These are phyloP conservation scores for Drosophila nebulosa DNA, from an alignment of 1,140 invertebrate species.

Conservation along the genomic window DNA sequence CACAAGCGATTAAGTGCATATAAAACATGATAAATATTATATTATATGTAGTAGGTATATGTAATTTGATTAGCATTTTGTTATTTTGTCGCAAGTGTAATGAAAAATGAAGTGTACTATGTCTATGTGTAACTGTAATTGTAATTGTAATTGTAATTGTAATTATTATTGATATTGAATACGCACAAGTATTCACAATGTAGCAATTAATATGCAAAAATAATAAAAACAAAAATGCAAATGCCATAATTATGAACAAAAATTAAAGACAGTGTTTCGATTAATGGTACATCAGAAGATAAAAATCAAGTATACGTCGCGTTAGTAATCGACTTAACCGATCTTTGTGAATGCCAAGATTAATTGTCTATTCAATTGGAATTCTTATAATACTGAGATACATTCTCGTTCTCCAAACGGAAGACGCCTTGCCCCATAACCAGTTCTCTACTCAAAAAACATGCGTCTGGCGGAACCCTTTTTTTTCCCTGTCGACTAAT, in stretches of 20 bases:
- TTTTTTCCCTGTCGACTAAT: slow-evolving; percentile 37
- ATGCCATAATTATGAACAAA: slow-evolving; percentile 75
- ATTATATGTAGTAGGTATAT: not conserved
- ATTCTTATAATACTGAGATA: too few species aligned
- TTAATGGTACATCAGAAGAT: too few species aligned
- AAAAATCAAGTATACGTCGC: too few species aligned
- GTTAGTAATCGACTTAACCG: too few species aligned
- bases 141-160: slow-evolving; percentile 32
- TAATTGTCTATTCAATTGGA: too few species aligned
- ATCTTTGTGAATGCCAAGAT: too few species aligned
- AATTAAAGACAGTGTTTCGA: slow-evolving; percentile 24
- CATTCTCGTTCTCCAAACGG: too few species aligned
- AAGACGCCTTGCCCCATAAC: not conserved
- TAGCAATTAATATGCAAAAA: slow-evolving; percentile 75
- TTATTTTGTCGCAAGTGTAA: slow-evolving; percentile 54
- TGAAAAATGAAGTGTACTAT: slow-evolving; percentile 42
- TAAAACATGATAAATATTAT: slow-evolving; percentile 25
- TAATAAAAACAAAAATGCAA: slow-evolving; percentile 52
- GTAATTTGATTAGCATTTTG: slow-evolving; percentile 51
- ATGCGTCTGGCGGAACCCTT: not conserved
- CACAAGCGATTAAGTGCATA: slow-evolving; percentile 1
- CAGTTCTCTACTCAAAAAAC: not conserved
- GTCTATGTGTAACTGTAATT: slow-evolving; percentile 69
- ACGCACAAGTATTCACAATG: slow-evolving; percentile 64
- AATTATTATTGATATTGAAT: slow-evolving; percentile 72